Evolutionary conservation across 2,113 vertebrate species (phyloP).

Genomic region (Melanerpes formicivorus): DNA sequence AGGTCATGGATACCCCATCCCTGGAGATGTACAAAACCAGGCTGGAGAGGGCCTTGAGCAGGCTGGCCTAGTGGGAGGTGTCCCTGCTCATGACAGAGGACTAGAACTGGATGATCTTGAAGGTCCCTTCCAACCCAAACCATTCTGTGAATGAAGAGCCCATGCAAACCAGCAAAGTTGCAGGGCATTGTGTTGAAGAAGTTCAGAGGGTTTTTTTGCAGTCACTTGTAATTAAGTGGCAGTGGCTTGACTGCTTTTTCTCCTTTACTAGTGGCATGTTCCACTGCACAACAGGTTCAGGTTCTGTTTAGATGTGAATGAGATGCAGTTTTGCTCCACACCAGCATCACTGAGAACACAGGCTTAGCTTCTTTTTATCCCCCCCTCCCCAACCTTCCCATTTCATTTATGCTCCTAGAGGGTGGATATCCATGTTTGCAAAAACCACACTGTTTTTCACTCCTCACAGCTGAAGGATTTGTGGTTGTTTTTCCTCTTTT

Average conservation of each 20-base stretch:
- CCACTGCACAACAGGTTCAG: neutral
- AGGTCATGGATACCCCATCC: too few relatives aligned
- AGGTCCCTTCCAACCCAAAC: too few relatives aligned
- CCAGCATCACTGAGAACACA: constrained; percentile 25
- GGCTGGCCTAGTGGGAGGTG: too few relatives aligned
- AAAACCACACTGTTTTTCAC: constrained; percentile 11
- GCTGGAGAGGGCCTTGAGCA: too few relatives aligned
- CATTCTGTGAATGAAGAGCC: neutral
- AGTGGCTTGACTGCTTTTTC: neutral
- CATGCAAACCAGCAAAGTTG: neutral
- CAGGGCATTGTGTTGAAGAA: too few relatives aligned
- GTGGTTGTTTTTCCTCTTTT: constrained; percentile 32
- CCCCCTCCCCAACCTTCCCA: too few relatives aligned
- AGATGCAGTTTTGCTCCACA: constrained; percentile 21
- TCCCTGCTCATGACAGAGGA: too few relatives aligned
- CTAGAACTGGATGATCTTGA: too few relatives aligned
- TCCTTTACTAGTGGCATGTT: neutral
- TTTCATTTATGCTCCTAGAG: neutral
- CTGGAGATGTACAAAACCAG: too few relatives aligned
- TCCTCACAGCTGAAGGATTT: constrained; percentile 38
- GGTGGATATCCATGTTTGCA: constrained; percentile 3
- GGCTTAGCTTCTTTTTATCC: neutral
- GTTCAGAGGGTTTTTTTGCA: neutral
- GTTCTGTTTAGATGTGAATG: neutral
- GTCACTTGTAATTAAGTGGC: neutral